Conservation (phyloP, 2,113 vertebrate genomes). For the Elaphurus davidianus region DNA sequence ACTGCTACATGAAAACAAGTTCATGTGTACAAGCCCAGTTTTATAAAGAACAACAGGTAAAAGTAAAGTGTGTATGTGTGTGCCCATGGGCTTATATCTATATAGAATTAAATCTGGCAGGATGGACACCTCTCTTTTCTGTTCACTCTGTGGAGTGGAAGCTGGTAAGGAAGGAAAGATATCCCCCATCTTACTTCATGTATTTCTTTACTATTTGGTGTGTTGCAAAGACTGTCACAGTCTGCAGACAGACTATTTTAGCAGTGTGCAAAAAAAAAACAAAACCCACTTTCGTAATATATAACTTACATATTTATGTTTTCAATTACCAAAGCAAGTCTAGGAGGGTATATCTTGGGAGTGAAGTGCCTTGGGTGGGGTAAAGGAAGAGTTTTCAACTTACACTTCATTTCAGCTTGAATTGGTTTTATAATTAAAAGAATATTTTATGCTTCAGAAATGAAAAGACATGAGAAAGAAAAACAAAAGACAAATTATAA, state of each 20-base stretch:
- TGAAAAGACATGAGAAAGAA: background rate
- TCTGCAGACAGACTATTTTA: background rate
- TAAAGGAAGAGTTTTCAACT: background rate
- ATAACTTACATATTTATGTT: background rate
- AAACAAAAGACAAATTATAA: background rate
- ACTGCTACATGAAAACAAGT: background rate
- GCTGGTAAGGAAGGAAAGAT: background rate
- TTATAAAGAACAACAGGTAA: background rate
- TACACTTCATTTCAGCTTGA: background rate
- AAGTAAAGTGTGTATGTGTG: background rate
- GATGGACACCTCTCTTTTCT: background rate
- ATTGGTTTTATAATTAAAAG: background rate
- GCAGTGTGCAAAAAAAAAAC: background rate
- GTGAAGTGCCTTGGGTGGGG: background rate
- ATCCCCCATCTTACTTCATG: background rate
- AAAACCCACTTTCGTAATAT: background rate
- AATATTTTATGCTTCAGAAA: conserved; percentile 9
- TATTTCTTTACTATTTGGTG: background rate
- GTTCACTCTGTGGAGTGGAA: background rate
- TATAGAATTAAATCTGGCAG: background rate
- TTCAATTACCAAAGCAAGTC: background rate
- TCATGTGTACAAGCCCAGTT: background rate
- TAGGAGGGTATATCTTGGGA: background rate
- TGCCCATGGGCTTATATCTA: background rate
- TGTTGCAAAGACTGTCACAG: background rate